A percentile compares a stretch with the other conserved stretches of the same genome.
phyloP scores from a whole-genome alignment of 2,888 invertebrate species.

The Hanleya hanleyi region DNA sequence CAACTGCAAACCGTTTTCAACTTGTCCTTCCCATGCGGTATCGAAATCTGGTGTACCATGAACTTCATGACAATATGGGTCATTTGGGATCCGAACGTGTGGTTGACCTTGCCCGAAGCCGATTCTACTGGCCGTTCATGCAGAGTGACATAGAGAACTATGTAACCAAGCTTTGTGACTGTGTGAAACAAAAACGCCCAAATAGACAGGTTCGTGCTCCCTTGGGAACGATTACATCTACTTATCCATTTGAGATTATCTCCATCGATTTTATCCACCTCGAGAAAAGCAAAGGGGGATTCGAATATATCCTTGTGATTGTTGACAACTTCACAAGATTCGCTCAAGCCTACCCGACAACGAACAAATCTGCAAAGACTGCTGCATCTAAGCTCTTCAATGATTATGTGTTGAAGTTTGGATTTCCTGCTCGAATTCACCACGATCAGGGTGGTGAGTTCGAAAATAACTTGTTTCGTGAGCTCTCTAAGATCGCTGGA shows the following conservation, averaged over 20 bases:
- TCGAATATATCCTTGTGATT: too few relatives aligned
- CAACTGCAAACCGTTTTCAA: not conserved
- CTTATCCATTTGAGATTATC: not conserved
- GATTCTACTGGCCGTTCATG: slow-evolving; percentile 18
- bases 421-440: too few relatives aligned
- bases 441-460: too few relatives aligned
- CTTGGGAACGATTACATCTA: not conserved
- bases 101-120: not conserved
- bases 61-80: slow-evolving; percentile 10
- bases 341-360: not conserved
- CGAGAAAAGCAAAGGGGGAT: too few relatives aligned
- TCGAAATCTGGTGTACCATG: not conserved
- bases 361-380: too few relatives aligned
- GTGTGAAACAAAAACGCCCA: slow-evolving; percentile 6
- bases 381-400: too few relatives aligned
- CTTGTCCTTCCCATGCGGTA: not conserved
- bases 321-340: slow-evolving; percentile 2
- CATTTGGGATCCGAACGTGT: slow-evolving; percentile 11
- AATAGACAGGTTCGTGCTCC: not conserved
- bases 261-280: not conserved
- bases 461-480: too few relatives aligned
- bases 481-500: too few relatives aligned
- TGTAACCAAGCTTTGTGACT: slow-evolving; percentile 1
- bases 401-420: too few relatives aligned
- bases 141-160: not conserved